Evolutionary conservation across 2,113 vertebrate species (phyloP).

Genomic region (Conger conger): DNA sequence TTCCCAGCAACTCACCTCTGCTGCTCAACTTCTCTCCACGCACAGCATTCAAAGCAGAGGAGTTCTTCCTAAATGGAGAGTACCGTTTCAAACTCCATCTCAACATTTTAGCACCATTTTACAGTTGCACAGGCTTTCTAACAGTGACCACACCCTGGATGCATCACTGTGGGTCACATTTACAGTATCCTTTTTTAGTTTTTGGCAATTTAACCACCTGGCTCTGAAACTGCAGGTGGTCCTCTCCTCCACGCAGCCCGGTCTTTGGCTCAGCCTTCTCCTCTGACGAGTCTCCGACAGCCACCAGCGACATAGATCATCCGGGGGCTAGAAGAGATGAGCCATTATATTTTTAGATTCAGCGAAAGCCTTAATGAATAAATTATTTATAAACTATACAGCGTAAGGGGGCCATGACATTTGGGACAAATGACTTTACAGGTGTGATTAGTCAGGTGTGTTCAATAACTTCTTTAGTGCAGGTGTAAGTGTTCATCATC

Average conservation of each 20-base stretch:
- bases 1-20: neutral
- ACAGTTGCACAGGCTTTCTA: neutral
- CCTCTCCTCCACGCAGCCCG: slow-evolving; percentile 3
- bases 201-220: neutral
- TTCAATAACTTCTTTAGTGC: too few relatives aligned
- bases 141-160: neutral
- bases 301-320: slow-evolving; percentile 15
- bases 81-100: neutral
- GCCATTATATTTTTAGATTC: too few relatives aligned
- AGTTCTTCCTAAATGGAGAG: neutral
- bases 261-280: neutral
- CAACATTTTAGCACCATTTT: neutral
- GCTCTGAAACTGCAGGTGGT: too few relatives aligned
- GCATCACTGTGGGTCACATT: neutral
- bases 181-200: neutral
- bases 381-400: too few relatives aligned
- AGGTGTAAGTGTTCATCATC: too few relatives aligned
- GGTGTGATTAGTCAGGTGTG: too few relatives aligned
- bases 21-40: neutral
- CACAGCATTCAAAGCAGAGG: neutral
- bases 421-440: too few relatives aligned
- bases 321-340: slow-evolving; percentile 11
- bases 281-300: slow-evolving; percentile 2
- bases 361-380: too few relatives aligned
- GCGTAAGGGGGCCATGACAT: too few relatives aligned